Evolutionary conservation across 2,888 invertebrate genomes (phyloP).

Genomic region (Caenorhabditis wallacei): DNA sequence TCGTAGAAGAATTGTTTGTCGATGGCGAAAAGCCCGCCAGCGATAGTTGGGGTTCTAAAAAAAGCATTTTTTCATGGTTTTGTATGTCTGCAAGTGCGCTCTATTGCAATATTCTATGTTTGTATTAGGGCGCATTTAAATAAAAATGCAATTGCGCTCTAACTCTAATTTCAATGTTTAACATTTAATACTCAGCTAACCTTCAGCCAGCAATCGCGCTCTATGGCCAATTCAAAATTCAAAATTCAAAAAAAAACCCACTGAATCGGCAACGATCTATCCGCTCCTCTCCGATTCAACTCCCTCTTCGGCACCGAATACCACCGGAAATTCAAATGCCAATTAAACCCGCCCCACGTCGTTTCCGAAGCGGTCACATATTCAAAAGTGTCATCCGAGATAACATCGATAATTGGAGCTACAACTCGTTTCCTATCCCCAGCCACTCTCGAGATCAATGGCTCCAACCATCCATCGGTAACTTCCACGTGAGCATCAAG

Average conservation of each 20-base stretch:
- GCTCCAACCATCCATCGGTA: conserved; percentile 97
- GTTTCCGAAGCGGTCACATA: conserved; percentile 99
- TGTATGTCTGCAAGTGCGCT: too few species aligned
- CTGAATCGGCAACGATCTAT: conserved; percentile 84
- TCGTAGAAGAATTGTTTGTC: conserved; percentile 98
- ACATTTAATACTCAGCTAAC: too few species aligned
- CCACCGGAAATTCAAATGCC: conserved; percentile 96
- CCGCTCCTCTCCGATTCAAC: conserved; percentile 94
- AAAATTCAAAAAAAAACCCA: conserved; percentile 32
- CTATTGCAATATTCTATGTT: too few species aligned
- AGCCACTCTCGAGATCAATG: conserved; percentile 92
- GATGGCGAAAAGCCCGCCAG: conserved; percentile 94
- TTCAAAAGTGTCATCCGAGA: conserved; percentile 95
- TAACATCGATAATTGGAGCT: conserved; percentile 77
- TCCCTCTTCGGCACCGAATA: conserved; percentile 98
- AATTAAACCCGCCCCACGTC: conserved; percentile 99
- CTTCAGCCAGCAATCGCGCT: too few species aligned
- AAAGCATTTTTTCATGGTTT: too few species aligned
- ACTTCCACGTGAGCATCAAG: conserved; percentile 93
- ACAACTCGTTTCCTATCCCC: conserved; percentile 87
- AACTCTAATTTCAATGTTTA: too few species aligned
- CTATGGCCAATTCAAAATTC: too few species aligned
- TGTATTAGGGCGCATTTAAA: too few species aligned
- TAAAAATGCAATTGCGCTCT: too few species aligned
- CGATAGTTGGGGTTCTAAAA: conserved; percentile 94